Base-by-base conservation (phyloP, 2,797 vertebrate genomes). In the Sylvilagus floridanus region DNA sequence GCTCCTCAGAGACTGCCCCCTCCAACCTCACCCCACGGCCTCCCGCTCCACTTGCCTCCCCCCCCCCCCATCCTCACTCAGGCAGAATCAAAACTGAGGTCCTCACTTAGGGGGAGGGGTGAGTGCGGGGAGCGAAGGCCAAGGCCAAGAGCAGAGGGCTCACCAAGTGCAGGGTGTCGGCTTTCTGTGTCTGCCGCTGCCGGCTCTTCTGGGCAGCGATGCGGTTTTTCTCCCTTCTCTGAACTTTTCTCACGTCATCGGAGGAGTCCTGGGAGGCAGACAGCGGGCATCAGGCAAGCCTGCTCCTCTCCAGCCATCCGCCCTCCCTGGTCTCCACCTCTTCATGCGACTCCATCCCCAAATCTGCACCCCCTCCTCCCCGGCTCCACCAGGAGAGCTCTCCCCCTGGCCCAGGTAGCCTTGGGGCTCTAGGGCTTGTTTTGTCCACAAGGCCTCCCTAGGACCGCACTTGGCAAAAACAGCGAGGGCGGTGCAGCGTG, bases 191-290 rank as follows among this genome's bases (percentile, higher is more conserved):
- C 98, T 99, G 99, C 95, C 99, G 99, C 98, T 99, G 98, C 83
- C 99, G 98, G 98, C 99, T 99, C 97, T 99, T 99, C 98, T 99
- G 99, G 54, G 99, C 99, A 30, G 99, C 99, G 0, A 99, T 99
- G 4, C 99, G 99, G 95, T 99, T 99, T 98, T 99, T 99, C 97
- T 99, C 99, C 79, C 99, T 98, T 97, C 99, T 98, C 97, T 99
- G 99, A 95, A 99, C 99, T 96, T 99, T 99, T 97, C 99, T 99
- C 86, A 98, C 97, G 65, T 99, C 99, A 68, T 99, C 99, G 26
- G 99, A 99, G 81, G 99, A 99, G 93, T 99, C 99, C 99, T 99
- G 88, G 91, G 93, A 97, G 96, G 92, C 26, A 96, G n/a, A 73
- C 0, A n/a, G 72, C 17, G 54, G 91, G 81, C 96, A 86, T 94